phyloP scores from a whole-genome alignment of 2,113 vertebrate genomes.

The Labrus mixtus region DNA sequence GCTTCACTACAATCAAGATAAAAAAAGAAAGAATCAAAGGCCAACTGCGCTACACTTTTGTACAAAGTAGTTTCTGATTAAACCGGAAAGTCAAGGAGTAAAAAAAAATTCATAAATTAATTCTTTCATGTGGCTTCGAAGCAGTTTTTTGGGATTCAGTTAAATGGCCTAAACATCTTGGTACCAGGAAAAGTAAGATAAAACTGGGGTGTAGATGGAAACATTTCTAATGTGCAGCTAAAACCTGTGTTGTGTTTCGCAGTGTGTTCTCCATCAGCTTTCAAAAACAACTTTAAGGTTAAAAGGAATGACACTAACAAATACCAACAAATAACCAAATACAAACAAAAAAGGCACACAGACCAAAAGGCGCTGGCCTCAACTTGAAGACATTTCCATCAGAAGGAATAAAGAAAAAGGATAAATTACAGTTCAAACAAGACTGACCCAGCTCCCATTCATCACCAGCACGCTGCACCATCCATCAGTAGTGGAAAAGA shows the following conservation, averaged over 20 bases:
- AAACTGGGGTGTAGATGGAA: slow-evolving; percentile 10
- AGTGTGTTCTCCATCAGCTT: slow-evolving; percentile 30
- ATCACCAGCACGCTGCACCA: slow-evolving; percentile 26
- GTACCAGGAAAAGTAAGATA: background rate
- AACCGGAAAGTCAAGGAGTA: background rate
- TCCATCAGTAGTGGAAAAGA: slow-evolving; percentile 56
- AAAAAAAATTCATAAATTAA: background rate
- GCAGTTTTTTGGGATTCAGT: background rate
- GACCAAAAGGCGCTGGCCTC: slow-evolving; percentile 46
- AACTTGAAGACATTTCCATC: slow-evolving; percentile 42
- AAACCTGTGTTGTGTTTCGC: slow-evolving; percentile 17
- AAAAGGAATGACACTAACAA: slow-evolving; percentile 56
- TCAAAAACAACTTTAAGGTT: slow-evolving; percentile 24
- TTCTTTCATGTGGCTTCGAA: slow-evolving; percentile 9
- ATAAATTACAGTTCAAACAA: slow-evolving; percentile 55
- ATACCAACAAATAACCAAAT: slow-evolving; percentile 63
- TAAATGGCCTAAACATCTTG: slow-evolving; percentile 19
- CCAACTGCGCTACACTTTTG: background rate
- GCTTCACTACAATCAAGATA: slow-evolving; percentile 13
- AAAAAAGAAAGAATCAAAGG: background rate
- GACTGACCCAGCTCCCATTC: slow-evolving; percentile 9
- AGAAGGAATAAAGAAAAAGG: slow-evolving; percentile 20
- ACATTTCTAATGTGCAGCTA: slow-evolving; percentile 25
- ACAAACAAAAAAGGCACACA: slow-evolving; percentile 71
- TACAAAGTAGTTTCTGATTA: slow-evolving; percentile 27